Evolutionary conservation across 2,888 invertebrate species (phyloP), one percentile per base, ranked within the genome.

Genomic region (Suillia variegata): DNA sequence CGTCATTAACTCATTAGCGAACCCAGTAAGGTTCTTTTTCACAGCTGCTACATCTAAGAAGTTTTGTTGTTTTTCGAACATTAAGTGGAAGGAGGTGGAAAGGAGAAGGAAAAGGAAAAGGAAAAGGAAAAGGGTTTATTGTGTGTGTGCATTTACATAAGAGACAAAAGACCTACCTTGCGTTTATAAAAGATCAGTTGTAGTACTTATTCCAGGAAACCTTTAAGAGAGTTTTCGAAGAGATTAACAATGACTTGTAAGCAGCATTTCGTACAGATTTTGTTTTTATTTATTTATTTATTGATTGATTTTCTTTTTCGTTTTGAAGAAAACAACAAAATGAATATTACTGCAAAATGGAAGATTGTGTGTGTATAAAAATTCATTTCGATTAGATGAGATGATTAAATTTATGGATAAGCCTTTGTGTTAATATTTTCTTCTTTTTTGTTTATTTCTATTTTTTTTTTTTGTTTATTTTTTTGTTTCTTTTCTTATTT

Each of bases 131-230:
- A n/a, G n/a, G n/a, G n/a, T n/a, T n/a, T n/a, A n/a, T n/a, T n/a
- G n/a, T n/a, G n/a, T n/a, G n/a, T n/a, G n/a, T n/a, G n/a, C n/a
- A n/a, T n/a, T n/a, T n/a, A n/a, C n/a, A n/a, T n/a, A n/a, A n/a
- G n/a, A n/a, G n/a, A n/a, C n/a, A n/a, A n/a, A n/a, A n/a, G 26
- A 77, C 79, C 75, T 74, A 79, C 77, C 79, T 77, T 74, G 68
- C 69, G 71, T 70, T 69, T 70, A 69, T 73, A 73, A 73, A 72
- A 77, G 79, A 80, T 81, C 80, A 81, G 80, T 81, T 80, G 80
- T 79, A 79, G 80, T 76, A 80, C 75, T 80, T 81, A 76, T 79
- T 81, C 80, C 80, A 80, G 81, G 79, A 80, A 76, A 81, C 81
- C 80, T 80, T 80, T 78, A 72, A 74, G 69, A 73, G 70, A 75